Conservation (phyloP, 2,113 vertebrate species). For the Falco punctatus region DNA sequence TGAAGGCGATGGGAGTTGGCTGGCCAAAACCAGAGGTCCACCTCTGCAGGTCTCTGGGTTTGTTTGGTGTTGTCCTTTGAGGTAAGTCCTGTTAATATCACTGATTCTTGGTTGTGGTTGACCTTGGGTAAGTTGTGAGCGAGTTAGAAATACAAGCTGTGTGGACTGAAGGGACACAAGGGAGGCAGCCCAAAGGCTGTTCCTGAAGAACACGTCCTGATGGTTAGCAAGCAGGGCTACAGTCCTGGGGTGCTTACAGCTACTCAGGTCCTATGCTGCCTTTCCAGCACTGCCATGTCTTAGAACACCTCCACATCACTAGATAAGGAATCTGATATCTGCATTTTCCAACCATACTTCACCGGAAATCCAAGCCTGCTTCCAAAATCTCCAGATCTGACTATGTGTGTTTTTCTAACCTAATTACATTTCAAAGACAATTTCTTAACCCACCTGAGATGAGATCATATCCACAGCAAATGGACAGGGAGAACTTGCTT, state of each 20-base stretch:
- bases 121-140: neutral
- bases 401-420: constrained; percentile 24
- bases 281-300: neutral
- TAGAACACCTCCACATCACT: neutral
- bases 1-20: neutral
- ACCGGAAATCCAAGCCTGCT: neutral
- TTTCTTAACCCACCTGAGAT: constrained; percentile 59
- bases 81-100: neutral
- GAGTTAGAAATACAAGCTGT: neutral
- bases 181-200: neutral
- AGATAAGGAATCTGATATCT: neutral
- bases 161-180: neutral
- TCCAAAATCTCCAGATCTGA: neutral
- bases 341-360: neutral
- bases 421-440: constrained; percentile 41
- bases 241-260: neutral
- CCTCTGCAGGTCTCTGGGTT: neutral
- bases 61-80: neutral
- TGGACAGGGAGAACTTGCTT: constrained; percentile 12
- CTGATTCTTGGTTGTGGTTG: neutral
- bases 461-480: constrained; percentile 49
- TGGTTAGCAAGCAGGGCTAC: neutral
- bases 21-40: neutral
- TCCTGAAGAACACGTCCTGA: neutral
- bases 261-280: neutral